phyloP scores from a whole-genome alignment of 2,797 vertebrate species.

The Sebastes aleutianus region DNA sequence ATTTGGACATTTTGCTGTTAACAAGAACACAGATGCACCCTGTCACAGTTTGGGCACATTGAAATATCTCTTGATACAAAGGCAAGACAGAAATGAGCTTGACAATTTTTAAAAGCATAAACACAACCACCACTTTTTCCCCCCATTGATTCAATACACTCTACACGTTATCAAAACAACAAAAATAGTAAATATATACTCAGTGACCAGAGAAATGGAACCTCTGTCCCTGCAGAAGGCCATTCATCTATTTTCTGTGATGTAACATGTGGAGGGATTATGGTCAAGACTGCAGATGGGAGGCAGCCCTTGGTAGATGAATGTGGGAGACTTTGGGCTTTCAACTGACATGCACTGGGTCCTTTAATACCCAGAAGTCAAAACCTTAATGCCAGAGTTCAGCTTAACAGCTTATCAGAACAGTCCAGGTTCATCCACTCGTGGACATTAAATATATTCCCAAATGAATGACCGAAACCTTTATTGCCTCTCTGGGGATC shows the following conservation, averaged over 20 bases:
- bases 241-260: background rate
- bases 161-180: background rate
- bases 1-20: conserved; percentile 40
- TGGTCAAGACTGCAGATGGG: background rate
- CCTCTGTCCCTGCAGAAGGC: background rate
- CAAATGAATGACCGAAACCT: background rate
- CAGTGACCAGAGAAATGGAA: conserved; percentile 13
- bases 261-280: background rate
- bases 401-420: background rate
- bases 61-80: conserved; percentile 43
- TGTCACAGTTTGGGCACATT: conserved; percentile 31
- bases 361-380: background rate
- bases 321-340: background rate
- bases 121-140: background rate
- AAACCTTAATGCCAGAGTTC: background rate
- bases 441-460: background rate
- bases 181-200: background rate
- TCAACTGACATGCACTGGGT: background rate
- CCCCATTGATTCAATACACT: background rate
- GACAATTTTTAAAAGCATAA: conserved; percentile 31
- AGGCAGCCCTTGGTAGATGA: background rate
- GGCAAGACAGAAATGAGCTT: conserved; percentile 32
- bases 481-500: background rate
- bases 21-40: conserved; percentile 39
- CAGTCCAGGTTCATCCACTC: background rate